A percentile compares a stretch with the other conserved stretches of the same genome.
These are phyloP conservation scores for Euplagia quadripunctaria DNA, from an alignment of 2,888 invertebrate species.

Conservation along the genomic window DNA sequence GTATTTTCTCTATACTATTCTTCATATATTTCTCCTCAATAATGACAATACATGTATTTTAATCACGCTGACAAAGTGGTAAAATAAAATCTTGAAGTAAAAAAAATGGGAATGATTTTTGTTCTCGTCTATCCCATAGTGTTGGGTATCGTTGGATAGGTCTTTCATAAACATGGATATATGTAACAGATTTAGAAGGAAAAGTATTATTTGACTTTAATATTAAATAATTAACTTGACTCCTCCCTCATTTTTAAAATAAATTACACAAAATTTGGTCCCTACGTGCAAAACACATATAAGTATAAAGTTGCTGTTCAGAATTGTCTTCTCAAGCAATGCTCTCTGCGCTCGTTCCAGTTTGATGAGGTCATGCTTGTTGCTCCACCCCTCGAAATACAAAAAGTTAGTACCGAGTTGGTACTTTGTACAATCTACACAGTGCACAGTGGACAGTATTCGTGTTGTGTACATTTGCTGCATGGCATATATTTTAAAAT, in stretches of 20 bases:
- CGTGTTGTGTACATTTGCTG: not conserved
- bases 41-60: too few relatives aligned
- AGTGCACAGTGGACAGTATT: not conserved
- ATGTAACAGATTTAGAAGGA: too few relatives aligned
- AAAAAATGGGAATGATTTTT: too few relatives aligned
- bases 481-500: not conserved
- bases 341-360: not conserved
- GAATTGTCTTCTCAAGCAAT: not conserved
- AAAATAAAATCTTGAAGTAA: too few relatives aligned
- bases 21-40: not conserved
- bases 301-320: not conserved
- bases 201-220: too few relatives aligned
- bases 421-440: not conserved
- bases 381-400: not conserved
- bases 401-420: not conserved
- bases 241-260: too few relatives aligned
- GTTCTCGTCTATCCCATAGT: too few relatives aligned
- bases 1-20: too few relatives aligned
- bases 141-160: too few relatives aligned
- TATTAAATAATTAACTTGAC: too few relatives aligned
- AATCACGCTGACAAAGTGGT: too few relatives aligned
- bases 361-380: not conserved
- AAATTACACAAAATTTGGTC: not conserved
- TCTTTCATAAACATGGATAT: too few relatives aligned
- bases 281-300: not conserved